Base-by-base conservation (phyloP, 2,888 invertebrate species). In the Erebia palarica region DNA sequence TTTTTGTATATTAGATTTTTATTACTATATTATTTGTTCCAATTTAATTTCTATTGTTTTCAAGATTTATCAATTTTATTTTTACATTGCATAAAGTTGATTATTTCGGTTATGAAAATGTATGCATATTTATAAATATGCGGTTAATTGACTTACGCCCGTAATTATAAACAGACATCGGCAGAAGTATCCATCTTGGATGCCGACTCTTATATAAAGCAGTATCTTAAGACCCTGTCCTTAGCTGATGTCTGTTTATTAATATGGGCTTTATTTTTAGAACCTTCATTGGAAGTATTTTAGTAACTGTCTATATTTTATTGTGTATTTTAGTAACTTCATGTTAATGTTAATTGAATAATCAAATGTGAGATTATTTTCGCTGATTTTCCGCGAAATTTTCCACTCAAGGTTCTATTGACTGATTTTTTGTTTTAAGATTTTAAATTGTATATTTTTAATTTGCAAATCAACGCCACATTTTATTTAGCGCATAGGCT, bases 401-500 rank as follows among this genome's bases (percentile, higher is more conserved):
- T 36, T 36, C 36, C 36, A 36, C 36, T 36, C 36, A 0, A 36
- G 36, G 36, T 7, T 36, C 36, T 36, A 36, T 27, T 27, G 36
- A 36, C 36, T 36, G 36, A 36, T 36, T 36, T 36, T 36, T 36
- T 61, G 27, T 36, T 14, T 13, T 59, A 59, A 58, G 58, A 11
- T 58, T 58, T n/a, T 27, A 1, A 14, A n/a, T 27, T 59, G 59
- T 59, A 18, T 10, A 55, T 7, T 7, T 27, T 61, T 11, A 44
- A 44, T 59, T 14, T 36, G 16, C 8, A 57, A 57, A 57, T 57
- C 4, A 59, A 42, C 42, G 16, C 42, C 42, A 42, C n/a, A 10
- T 18, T 61, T 65, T 49, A n/a, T n/a, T 65, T 5, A 58, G 53
- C 21, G 16, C 44, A 5, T 70, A 64, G 44, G 53, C 61, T 27